A percentile compares a stretch with the other conserved stretches of the same genome.
Conservation (phyloP, 2,113 vertebrate genomes). For the Boleophthalmus pectinirostris region DNA sequence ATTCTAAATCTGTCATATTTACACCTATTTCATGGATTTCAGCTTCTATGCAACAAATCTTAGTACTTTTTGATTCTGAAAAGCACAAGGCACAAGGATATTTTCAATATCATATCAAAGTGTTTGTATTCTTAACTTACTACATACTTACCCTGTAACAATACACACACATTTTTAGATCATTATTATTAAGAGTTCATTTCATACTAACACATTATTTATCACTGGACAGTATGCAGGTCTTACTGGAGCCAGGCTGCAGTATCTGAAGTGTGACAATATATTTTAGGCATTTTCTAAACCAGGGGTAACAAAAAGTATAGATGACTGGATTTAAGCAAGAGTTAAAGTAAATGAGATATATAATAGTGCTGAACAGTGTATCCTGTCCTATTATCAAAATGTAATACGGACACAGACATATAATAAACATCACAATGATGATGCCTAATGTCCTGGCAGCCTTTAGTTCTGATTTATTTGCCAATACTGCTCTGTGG, state of each 20-base stretch:
- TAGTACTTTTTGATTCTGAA: too few species aligned
- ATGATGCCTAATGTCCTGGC: constrained; percentile 31
- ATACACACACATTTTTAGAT: too few species aligned
- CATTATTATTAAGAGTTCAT: not conserved
- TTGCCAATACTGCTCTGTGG: not conserved
- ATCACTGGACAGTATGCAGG: not conserved
- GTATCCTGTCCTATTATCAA: not conserved
- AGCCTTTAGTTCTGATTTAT: constrained; percentile 35
- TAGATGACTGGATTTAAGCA: constrained; percentile 42
- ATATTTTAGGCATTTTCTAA: constrained; percentile 26
- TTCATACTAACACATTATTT: too few species aligned
- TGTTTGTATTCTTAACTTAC: too few species aligned
- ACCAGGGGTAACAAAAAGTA: constrained; percentile 42
- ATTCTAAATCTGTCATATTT: too few species aligned
- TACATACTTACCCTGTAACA: too few species aligned
- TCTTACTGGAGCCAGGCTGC: constrained; percentile 20
- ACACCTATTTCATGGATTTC: too few species aligned
- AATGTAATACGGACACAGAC: constrained; percentile 23
- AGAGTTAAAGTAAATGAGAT: constrained; percentile 39
- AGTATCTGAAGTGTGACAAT: constrained; percentile 42
- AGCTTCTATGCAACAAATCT: too few species aligned
- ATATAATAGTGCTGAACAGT: not conserved
- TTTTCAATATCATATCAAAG: too few species aligned
- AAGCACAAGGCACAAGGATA: too few species aligned
- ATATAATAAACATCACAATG: constrained; percentile 23